Evolutionary conservation across 2,113 vertebrate genomes (phyloP), one percentile per base, ranked within the genome.

Genomic region (Oxyura jamaicensis): DNA sequence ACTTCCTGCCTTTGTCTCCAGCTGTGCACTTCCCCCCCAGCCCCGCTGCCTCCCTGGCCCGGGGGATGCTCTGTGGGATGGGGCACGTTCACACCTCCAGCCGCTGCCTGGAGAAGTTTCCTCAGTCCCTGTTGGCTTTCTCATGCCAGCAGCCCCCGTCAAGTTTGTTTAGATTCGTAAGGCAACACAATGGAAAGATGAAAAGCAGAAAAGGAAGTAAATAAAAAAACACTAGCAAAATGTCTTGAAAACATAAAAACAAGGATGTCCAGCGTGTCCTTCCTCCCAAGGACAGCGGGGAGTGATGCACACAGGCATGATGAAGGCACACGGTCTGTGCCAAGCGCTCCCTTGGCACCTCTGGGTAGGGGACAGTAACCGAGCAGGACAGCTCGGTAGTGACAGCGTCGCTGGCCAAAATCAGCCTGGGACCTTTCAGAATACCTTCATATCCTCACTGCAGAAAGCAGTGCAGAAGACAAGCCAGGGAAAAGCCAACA

Each of bases 1-100:
- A 96, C 96, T 96, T 97, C 95, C 96, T 91, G 94, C 71, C 86
- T 97, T 96, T 97, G 95, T 96, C 94, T 96, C 86, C 89, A 86
- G 91, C 92, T 92, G 86, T 73, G 83, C 67, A 46, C 83, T 90
- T 88, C 59, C 55, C 88, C 95, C 91, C 86, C 83, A 36, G 0
- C 17, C 14, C 92, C 83, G 88, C 62, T 91, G 16, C 93, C 78
- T 94, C 88, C 68, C 74, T 78, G 55, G 77, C 90, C 81, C 81
- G 6, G 84, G 87, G 88, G 87, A 66, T 21, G 2, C 10, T 95
- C 10, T 95, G 95, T 96, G 94, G 22, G 0, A 23, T 71, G 92
- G 73, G 95, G 59, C 91, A 95, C 78, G 67, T 97, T 94, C 81
- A 0, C 84, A 62, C 53, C 14, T 59, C 4, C 65, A 91, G 56